A percentile compares a stretch with the other conserved stretches of the same genome.
Evolutionary conservation across 2,113 vertebrate species (phyloP).

Genomic region (Spermophilus dauricus): DNA sequence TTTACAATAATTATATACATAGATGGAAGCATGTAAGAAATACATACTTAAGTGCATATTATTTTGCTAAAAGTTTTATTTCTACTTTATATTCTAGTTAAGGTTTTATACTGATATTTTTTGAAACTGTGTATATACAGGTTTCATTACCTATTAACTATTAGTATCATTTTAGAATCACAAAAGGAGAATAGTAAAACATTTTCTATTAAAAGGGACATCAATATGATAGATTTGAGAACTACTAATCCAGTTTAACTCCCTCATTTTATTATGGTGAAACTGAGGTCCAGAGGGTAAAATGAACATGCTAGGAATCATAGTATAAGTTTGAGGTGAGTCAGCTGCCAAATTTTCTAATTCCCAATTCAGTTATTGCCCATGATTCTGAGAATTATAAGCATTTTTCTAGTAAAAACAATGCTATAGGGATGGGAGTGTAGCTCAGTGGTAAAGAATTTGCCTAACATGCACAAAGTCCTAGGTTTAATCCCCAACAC

Average conservation of each 20-base stretch:
- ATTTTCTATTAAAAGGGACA: slow-evolving; percentile 28
- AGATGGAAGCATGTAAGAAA: neutral
- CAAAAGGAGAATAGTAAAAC: neutral
- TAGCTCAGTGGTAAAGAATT: neutral
- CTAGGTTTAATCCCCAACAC: neutral
- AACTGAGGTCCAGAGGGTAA: neutral
- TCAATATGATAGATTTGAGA: neutral
- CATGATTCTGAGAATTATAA: slow-evolving; percentile 12
- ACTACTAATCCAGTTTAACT: neutral
- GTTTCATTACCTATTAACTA: neutral
- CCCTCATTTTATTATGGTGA: neutral
- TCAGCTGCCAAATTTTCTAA: neutral
- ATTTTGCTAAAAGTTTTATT: slow-evolving; percentile 50
- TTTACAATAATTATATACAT: neutral
- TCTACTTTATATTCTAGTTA: slow-evolving; percentile 36
- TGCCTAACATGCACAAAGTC: neutral
- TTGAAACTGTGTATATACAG: neutral
- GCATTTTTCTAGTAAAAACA: neutral
- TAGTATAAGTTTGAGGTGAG: neutral
- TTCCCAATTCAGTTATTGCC: neutral
- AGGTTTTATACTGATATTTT: neutral
- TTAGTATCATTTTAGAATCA: slow-evolving; percentile 6
- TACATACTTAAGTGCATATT: neutral
- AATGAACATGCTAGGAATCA: slow-evolving; percentile 22
- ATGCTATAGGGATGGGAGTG: neutral